These are phyloP conservation scores for Dasyprocta punctata DNA, from an alignment of 2,113 vertebrate species.

Conservation along the genomic window DNA sequence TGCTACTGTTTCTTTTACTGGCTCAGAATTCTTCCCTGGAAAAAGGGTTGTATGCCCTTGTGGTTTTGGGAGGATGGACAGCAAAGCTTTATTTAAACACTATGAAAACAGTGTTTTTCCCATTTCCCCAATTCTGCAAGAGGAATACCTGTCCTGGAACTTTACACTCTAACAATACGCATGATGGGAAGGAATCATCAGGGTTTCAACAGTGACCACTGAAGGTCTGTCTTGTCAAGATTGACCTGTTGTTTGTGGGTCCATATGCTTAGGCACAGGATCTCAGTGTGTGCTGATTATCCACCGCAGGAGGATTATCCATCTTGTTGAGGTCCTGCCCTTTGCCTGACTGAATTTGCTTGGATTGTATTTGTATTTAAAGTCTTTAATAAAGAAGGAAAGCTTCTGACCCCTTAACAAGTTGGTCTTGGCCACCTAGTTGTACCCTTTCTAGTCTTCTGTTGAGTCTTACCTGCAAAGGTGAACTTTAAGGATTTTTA, in stretches of 20 bases:
- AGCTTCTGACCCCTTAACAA: background rate
- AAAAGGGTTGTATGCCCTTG: background rate
- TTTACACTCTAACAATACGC: background rate
- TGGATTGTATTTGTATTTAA: background rate
- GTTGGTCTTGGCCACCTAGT: background rate
- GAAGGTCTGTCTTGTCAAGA: background rate
- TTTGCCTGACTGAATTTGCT: background rate
- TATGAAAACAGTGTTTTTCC: background rate
- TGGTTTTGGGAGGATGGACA: background rate
- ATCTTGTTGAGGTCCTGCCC: background rate
- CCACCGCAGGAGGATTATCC: background rate
- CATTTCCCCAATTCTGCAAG: background rate
- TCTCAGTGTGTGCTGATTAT: background rate
- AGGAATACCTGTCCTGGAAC: background rate
- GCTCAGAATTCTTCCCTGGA: constrained; percentile 40
- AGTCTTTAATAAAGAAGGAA: background rate
- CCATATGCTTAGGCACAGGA: background rate
- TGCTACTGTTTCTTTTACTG: constrained; percentile 58
- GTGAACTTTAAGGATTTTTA: constrained; percentile 32
- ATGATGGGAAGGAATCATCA: background rate
- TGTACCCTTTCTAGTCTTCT: background rate
- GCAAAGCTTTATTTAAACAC: background rate
- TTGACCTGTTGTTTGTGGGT: background rate
- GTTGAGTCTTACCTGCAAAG: constrained; percentile 40
- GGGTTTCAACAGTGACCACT: background rate